Evolutionary conservation across 2,888 invertebrate species (phyloP).

Genomic region (Formica aserva): DNA sequence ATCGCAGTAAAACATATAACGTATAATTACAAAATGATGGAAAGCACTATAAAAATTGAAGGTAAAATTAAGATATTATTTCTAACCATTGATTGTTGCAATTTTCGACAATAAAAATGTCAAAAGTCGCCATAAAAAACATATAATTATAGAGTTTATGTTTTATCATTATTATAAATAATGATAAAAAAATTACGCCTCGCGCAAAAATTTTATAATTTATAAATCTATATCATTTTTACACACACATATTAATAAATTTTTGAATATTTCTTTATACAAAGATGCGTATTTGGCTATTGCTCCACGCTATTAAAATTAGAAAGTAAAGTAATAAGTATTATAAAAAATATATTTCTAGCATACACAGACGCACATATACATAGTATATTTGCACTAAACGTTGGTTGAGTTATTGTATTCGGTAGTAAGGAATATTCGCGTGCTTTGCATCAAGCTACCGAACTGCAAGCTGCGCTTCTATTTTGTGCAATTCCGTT

Average conservation of each 20-base stretch:
- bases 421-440: slow-evolving; percentile 67
- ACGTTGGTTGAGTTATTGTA: slow-evolving; percentile 71
- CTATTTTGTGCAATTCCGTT: slow-evolving; percentile 73
- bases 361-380: not conserved
- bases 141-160: not conserved
- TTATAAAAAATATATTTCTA: slow-evolving; percentile 4
- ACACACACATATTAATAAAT: not conserved
- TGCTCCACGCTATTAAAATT: not conserved
- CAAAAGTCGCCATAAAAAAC: not conserved
- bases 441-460: slow-evolving; percentile 72
- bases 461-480: slow-evolving; percentile 73
- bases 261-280: not conserved
- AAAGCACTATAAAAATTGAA: not conserved
- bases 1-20: not conserved
- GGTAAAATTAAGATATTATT: not conserved
- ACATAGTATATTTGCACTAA: slow-evolving; percentile 26
- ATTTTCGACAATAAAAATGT: not conserved
- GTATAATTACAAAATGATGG: not conserved
- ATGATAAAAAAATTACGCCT: not conserved
- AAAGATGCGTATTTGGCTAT: not conserved
- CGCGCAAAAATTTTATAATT: not conserved
- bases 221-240: not conserved
- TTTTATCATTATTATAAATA: not conserved
- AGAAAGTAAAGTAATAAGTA: not conserved
- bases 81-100: not conserved